phyloP scores from a whole-genome alignment of 2,113 vertebrate species.

The Lamprotornis superbus region DNA sequence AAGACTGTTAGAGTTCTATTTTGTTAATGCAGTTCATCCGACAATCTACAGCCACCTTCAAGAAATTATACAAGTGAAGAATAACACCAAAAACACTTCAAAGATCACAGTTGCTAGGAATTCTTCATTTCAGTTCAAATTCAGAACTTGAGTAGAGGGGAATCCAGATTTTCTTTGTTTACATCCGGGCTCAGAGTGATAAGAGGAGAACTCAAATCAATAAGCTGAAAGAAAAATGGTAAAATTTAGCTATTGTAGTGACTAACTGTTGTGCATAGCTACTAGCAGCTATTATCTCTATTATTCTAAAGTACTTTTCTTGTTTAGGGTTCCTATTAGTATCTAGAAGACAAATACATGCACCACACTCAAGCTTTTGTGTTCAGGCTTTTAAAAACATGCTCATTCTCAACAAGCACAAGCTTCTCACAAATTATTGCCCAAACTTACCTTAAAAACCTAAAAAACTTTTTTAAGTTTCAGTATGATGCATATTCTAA shows the following conservation, averaged over 20 bases:
- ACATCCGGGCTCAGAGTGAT: slow-evolving; percentile 74
- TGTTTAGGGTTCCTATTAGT: background rate
- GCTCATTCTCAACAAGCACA: background rate
- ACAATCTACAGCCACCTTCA: background rate
- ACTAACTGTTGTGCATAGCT: background rate
- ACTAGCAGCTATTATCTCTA: background rate
- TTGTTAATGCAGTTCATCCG: background rate
- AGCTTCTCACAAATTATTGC: background rate
- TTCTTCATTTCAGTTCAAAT: background rate
- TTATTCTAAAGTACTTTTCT: background rate
- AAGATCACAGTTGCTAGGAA: background rate
- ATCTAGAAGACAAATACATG: background rate
- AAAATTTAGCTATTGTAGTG: background rate
- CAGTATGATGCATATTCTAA: background rate
- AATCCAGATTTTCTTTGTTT: slow-evolving; percentile 77
- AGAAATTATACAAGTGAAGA: background rate
- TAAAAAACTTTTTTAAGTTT: background rate
- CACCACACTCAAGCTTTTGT: background rate
- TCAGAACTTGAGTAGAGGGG: slow-evolving; percentile 76
- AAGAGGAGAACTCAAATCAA: slow-evolving; percentile 77
- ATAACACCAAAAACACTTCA: background rate
- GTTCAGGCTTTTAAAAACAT: background rate
- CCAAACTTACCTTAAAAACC: background rate
- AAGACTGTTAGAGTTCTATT: background rate
- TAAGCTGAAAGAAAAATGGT: slow-evolving; percentile 67